phyloP scores from a whole-genome alignment of 2,797 vertebrate species.

The Hippocampus kuda region DNA sequence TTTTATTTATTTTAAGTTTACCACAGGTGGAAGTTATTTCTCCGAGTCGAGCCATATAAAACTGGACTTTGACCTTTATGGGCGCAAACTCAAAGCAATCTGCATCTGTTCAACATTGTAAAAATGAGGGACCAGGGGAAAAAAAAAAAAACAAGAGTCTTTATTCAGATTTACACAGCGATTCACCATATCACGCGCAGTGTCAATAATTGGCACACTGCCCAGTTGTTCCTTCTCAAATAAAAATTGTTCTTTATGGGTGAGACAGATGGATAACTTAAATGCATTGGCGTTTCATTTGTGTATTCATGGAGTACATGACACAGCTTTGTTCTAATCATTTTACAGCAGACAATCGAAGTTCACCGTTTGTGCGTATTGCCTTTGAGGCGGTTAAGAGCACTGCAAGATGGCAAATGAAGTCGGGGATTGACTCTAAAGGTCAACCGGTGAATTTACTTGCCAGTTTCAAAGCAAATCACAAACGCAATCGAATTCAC shows the following conservation, averaged over 20 bases:
- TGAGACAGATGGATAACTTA: not conserved
- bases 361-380: not conserved
- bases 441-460: not conserved
- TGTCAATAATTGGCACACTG: not conserved
- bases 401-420: not conserved
- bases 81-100: not conserved
- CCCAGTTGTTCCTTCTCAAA: not conserved
- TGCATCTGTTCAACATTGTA: not conserved
- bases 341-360: not conserved
- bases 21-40: not conserved
- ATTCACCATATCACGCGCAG: conserved; percentile 25
- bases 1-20: not conserved
- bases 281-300: not conserved
- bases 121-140: conserved; percentile 1
- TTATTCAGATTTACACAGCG: conserved; percentile 48
- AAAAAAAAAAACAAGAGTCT: conserved; percentile 40
- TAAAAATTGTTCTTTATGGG: conserved; percentile 1
- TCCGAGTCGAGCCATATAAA: conserved; percentile 10
- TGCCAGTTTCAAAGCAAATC: not conserved
- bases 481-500: not conserved
- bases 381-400: not conserved
- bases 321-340: not conserved
- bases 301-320: not conserved
- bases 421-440: not conserved
- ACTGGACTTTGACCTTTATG: conserved; percentile 31